A percentile compares a stretch with the other conserved stretches of the same genome.
phyloP scores from a whole-genome alignment of 2,113 vertebrate species.

The Pseudorhombus dupliciocellatus region DNA sequence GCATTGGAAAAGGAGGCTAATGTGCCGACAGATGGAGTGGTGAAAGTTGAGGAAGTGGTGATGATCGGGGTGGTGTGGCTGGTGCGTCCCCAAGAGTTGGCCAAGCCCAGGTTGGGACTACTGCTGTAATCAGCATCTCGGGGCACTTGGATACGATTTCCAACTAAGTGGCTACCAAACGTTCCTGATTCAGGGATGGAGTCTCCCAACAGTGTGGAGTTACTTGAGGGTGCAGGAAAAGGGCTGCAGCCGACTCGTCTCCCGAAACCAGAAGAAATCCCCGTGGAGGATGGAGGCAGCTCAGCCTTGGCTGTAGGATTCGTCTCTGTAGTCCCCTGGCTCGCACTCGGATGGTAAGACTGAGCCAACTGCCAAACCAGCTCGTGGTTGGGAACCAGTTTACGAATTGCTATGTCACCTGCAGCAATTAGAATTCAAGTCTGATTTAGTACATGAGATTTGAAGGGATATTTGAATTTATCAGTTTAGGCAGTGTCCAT shows the following conservation, averaged over 20 bases:
- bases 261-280: constrained; percentile 57
- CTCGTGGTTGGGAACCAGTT: constrained; percentile 88
- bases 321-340: constrained; percentile 71
- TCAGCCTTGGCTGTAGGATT: constrained; percentile 58
- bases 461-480: neutral
- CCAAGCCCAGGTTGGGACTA: constrained; percentile 60
- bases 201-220: constrained; percentile 66
- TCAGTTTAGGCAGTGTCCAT: neutral
- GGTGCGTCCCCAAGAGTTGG: constrained; percentile 76
- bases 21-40: constrained; percentile 36
- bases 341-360: constrained; percentile 87
- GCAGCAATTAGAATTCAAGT: constrained; percentile 20
- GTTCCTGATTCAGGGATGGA: constrained; percentile 89
- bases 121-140: constrained; percentile 73
- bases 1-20: constrained; percentile 71
- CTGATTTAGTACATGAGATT: neutral
- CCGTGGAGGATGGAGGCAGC: constrained; percentile 48
- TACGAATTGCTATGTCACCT: constrained; percentile 88
- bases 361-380: constrained; percentile 89
- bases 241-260: constrained; percentile 63
- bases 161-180: constrained; percentile 93
- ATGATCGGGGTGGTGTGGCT: constrained; percentile 44
- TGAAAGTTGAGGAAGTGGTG: constrained; percentile 68
- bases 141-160: constrained; percentile 95
- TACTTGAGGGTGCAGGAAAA: constrained; percentile 67